Base-by-base conservation (phyloP, 1,140 invertebrate species). In the Oedothorax gibbosus region DNA sequence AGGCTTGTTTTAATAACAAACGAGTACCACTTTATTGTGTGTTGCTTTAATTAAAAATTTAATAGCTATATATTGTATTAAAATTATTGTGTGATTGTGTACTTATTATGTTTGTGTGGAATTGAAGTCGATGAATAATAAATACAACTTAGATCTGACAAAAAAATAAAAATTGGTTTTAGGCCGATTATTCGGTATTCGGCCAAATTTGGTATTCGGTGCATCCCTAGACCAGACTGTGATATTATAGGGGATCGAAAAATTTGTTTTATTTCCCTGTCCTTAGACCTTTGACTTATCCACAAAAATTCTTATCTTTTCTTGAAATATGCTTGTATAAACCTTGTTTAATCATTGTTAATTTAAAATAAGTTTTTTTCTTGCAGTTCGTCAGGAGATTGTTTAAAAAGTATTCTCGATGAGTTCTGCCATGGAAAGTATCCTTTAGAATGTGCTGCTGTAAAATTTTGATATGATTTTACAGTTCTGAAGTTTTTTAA, bases 381-480 rank as follows among this genome's bases (percentile, higher is more conserved):
- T 1, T 20, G 18, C n/a, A 49, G 8, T 71, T 60, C 15, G 7
- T 9, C 21, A n/a, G 9, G 11, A 3, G 0, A 11, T 65, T 12
- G 3, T 73, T n/a, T 65, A 54, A 53, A 73, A 51, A 7, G 66
- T 12, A n/a, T 20, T 57, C 7, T 75, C n/a, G 11, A 80, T 86
- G 89, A 93, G 94, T 80, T 93, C 94, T 87, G 93, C 93, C 88
- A 95, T 96, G 95, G 95, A 96, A 92, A 95, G 95, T 96, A 95
- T 95, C 94, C 93, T 95, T 94, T 93, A 91, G 86, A 62, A 68
- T 72, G 51, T 65, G 15, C 49, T 50, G 53, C 54, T 57, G 50
- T n/a, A 57, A 78, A 65, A 72, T 62, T 18, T 73, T 73, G 18
- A 80, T 20, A 8, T 62, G 4, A 10, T 35, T 4, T 62, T 77